phyloP scores from a whole-genome alignment of 1,140 invertebrate species.

The Papilio helenus region DNA sequence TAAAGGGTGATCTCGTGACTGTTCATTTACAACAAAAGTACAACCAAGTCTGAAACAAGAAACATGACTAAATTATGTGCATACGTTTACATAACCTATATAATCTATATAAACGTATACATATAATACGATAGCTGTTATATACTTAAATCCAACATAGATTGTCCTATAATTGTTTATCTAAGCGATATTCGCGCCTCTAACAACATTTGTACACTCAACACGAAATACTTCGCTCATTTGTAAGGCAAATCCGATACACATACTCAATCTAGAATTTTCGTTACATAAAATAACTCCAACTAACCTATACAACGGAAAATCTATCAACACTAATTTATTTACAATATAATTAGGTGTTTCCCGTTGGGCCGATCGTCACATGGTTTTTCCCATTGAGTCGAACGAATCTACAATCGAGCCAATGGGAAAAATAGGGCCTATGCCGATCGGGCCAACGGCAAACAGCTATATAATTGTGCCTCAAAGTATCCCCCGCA shows the following conservation, averaged over 20 bases:
- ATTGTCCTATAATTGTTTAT: slow-evolving; percentile 63
- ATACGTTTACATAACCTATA: background rate
- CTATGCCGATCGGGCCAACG: too few relatives aligned
- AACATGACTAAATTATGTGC: slow-evolving; percentile 29
- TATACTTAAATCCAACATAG: slow-evolving; percentile 57
- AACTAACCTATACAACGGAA: slow-evolving; percentile 59
- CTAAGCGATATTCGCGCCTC: slow-evolving; percentile 62
- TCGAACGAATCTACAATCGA: too few relatives aligned
- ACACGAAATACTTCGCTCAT: slow-evolving; percentile 43
- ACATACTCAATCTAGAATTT: slow-evolving; percentile 43
- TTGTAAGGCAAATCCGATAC: slow-evolving; percentile 39
- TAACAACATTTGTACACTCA: slow-evolving; percentile 67
- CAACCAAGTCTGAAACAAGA: slow-evolving; percentile 27
- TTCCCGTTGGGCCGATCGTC: too few relatives aligned
- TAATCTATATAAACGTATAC: slow-evolving; percentile 19
- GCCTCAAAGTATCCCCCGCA: slow-evolving; percentile 72
- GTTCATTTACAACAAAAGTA: slow-evolving; percentile 30
- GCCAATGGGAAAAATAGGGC: too few relatives aligned
- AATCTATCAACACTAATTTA: slow-evolving; percentile 72
- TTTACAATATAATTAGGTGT: slow-evolving; percentile 65
- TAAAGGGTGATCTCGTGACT: slow-evolving; percentile 10
- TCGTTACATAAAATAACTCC: slow-evolving; percentile 53
- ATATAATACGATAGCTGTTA: slow-evolving; percentile 44
- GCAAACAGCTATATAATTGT: slow-evolving; percentile 56
- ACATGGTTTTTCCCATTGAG: too few relatives aligned